Evolutionary conservation across 2,113 vertebrate species (phyloP).

Genomic region (Gulo gulo): DNA sequence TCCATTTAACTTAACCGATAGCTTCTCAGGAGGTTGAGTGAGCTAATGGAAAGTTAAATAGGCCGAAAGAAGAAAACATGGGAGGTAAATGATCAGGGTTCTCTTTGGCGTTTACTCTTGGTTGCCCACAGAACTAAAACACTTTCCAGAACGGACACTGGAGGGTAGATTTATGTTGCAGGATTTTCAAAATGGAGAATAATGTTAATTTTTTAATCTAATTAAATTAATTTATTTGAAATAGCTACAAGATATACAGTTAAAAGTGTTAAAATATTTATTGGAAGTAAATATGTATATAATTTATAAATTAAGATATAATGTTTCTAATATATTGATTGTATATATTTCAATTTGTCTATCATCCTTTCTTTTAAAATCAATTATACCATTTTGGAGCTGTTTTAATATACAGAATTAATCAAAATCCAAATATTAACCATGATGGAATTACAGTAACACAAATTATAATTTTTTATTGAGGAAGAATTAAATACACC

Average conservation of each 20-base stretch:
- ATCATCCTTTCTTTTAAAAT: neutral
- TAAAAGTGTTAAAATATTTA: neutral
- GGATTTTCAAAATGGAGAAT: constrained; percentile 15
- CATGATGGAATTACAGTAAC: neutral
- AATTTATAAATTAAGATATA: neutral
- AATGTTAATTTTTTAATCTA: neutral
- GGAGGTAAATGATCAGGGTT: neutral
- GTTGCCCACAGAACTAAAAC: neutral
- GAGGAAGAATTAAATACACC: neutral
- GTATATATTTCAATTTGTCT: neutral
- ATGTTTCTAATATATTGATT: neutral
- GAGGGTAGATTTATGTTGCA: neutral
- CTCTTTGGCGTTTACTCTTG: neutral
- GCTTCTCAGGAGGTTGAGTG: constrained; percentile 52
- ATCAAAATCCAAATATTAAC: neutral
- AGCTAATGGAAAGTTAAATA: constrained; percentile 67
- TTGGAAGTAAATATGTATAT: neutral
- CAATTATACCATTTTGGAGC: neutral
- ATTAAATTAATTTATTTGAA: neutral
- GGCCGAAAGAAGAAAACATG: constrained; percentile 8
- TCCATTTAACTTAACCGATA: constrained; percentile 48
- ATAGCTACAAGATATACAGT: neutral
- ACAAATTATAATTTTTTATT: neutral
- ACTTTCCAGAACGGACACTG: neutral
- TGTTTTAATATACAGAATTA: neutral